Conservation (phyloP, 2,888 invertebrate genomes). For the Caenorhabditis drosophilae region DNA sequence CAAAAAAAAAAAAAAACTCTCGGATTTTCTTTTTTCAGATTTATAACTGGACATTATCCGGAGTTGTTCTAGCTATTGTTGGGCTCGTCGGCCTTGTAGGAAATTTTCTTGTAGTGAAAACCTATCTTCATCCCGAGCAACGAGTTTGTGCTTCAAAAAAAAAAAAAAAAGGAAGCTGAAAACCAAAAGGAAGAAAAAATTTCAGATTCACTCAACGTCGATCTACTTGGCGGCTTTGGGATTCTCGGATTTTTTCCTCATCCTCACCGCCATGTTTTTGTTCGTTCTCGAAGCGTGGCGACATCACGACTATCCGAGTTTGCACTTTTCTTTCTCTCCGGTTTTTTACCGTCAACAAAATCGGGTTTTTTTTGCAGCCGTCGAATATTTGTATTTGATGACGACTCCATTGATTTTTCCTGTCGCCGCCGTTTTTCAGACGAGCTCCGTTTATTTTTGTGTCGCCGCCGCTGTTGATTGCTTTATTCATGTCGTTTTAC, state of each 20-base stretch:
- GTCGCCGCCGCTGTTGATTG: slow-evolving; percentile 68
- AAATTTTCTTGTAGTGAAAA: slow-evolving; percentile 61
- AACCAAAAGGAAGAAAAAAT: too few species aligned
- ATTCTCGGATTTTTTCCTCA: slow-evolving; percentile 64
- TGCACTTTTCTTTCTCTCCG: not conserved
- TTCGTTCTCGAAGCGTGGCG: slow-evolving; percentile 68
- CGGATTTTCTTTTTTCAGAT: too few species aligned
- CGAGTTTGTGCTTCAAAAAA: slow-evolving; percentile 12
- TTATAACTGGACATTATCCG: slow-evolving; percentile 65
- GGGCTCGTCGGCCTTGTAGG: slow-evolving; percentile 62
- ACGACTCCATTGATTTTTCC: slow-evolving; percentile 66
- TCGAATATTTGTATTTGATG: slow-evolving; percentile 62
- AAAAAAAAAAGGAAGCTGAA: not conserved
- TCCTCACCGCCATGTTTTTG: slow-evolving; percentile 67
- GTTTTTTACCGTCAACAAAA: too few species aligned
- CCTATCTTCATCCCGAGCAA: slow-evolving; percentile 52
- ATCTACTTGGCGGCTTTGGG: slow-evolving; percentile 65
- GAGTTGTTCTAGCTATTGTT: slow-evolving; percentile 62
- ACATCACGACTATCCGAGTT: slow-evolving; percentile 64
- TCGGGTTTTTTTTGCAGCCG: slow-evolving; percentile 40
- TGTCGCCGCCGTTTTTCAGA: slow-evolving; percentile 66
- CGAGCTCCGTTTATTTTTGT: slow-evolving; percentile 67
- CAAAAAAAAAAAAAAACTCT: too few species aligned
- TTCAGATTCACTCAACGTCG: slow-evolving; percentile 59
- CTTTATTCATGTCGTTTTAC: slow-evolving; percentile 58